Evolutionary conservation across 2,888 invertebrate genomes (phyloP).

Genomic region (Scrobipalpa atriplicella): DNA sequence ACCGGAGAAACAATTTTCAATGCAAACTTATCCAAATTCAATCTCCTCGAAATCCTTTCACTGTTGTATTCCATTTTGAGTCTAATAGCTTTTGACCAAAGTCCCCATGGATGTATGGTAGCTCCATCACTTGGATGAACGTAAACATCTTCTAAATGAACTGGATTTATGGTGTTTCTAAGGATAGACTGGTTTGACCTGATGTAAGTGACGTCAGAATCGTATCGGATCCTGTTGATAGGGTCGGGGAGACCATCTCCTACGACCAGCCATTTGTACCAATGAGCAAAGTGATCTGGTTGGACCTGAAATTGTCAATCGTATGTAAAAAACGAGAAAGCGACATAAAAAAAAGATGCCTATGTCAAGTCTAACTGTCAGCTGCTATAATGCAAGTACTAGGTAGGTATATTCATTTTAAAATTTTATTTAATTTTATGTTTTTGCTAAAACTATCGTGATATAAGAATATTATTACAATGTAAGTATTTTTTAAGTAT

Average conservation of each 20-base stretch:
- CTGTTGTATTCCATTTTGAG: slow-evolving; percentile 50
- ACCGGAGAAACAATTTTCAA: slow-evolving; percentile 66
- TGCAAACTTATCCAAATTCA: slow-evolving; percentile 54
- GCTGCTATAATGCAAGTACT: too few relatives aligned
- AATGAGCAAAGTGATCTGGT: slow-evolving; percentile 48
- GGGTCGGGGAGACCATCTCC: slow-evolving; percentile 45
- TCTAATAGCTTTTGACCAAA: slow-evolving; percentile 48
- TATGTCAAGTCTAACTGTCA: too few relatives aligned
- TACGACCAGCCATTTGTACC: slow-evolving; percentile 64
- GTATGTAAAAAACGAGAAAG: too few relatives aligned
- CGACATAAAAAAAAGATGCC: too few relatives aligned
- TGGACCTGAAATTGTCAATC: slow-evolving; percentile 43
- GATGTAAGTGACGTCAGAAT: slow-evolving; percentile 52
- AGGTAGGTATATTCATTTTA: too few relatives aligned
- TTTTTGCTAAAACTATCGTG: too few relatives aligned
- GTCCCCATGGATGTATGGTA: slow-evolving; percentile 56
- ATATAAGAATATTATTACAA: too few relatives aligned
- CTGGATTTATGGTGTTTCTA: background rate
- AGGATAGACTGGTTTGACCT: slow-evolving; percentile 4
- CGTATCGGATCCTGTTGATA: slow-evolving; percentile 52
- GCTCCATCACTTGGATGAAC: slow-evolving; percentile 56
- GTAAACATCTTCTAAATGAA: slow-evolving; percentile 49
- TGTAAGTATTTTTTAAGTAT: too few relatives aligned
- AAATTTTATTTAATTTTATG: too few relatives aligned
- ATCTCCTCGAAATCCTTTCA: slow-evolving; percentile 51